Conservation (phyloP, 2,113 vertebrate species). For the Phalacrocorax pelagicus region DNA sequence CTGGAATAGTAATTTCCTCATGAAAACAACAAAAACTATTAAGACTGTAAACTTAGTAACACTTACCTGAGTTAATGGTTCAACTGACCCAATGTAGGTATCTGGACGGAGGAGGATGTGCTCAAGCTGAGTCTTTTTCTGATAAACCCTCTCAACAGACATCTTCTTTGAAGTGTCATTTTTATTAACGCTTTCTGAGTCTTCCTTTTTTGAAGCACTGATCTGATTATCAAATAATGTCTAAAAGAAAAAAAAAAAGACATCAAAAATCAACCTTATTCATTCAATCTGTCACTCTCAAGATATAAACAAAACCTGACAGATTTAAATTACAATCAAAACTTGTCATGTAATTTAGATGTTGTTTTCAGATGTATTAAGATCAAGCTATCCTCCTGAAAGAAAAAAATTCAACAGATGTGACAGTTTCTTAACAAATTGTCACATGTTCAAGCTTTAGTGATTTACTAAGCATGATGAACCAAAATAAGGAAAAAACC, state of each 20-base stretch:
- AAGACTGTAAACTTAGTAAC: neutral
- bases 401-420: neutral
- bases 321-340: neutral
- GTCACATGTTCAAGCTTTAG: neutral
- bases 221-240: constrained; percentile 89
- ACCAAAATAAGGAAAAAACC: neutral
- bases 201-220: constrained; percentile 86
- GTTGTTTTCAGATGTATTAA: neutral
- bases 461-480: neutral
- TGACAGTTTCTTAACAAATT: neutral
- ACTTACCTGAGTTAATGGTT: constrained; percentile 91
- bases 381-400: neutral
- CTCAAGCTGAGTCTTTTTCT: constrained; percentile 98
- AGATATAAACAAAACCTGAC: neutral
- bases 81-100: constrained; percentile 94
- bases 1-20: neutral
- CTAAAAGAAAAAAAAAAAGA: constrained; percentile 59
- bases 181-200: constrained; percentile 83
- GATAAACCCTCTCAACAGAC: constrained; percentile 97
- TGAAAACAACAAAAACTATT: neutral
- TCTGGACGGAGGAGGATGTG: constrained; percentile 98
- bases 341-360: neutral
- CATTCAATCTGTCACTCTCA: neutral
- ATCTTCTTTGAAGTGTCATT: constrained; percentile 90
- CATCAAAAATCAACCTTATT: neutral